Percentiles rank a stretch among this genome's conserved stretches.
Conservation (phyloP, 2,888 invertebrate species). For the Cactoblastis cactorum region DNA sequence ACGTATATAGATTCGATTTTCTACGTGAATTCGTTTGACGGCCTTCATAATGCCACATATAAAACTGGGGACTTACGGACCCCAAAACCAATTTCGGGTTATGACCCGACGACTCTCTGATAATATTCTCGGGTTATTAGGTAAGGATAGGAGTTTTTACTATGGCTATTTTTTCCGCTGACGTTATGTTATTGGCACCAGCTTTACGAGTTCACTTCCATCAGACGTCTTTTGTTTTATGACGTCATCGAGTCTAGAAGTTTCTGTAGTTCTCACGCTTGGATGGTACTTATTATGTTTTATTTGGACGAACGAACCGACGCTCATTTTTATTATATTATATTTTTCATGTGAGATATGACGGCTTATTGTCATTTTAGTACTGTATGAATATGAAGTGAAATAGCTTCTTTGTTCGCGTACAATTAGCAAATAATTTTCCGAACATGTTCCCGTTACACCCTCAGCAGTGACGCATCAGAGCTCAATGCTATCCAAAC, state of each 20-base stretch:
- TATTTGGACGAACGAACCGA: conserved; percentile 3
- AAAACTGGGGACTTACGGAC: conserved; percentile 80
- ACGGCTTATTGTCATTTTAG: too few species aligned
- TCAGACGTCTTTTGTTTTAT: conserved; percentile 62
- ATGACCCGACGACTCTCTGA: conserved; percentile 80
- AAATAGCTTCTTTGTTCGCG: too few species aligned
- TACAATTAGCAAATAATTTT: too few species aligned
- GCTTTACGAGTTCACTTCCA: conserved; percentile 62
- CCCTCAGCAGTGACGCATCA: too few species aligned
- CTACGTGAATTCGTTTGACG: conserved; percentile 81
- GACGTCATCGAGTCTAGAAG: conserved; percentile 23
- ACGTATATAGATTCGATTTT: conserved; percentile 81
- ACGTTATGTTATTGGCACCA: conserved; percentile 71
- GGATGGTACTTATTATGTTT: neutral
- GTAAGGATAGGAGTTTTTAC: conserved; percentile 79
- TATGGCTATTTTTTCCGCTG: conserved; percentile 79
- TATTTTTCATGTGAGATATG: conserved; percentile 3
- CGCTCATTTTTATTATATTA: conserved; percentile 12
- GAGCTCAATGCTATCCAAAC: too few species aligned
- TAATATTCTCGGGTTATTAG: conserved; percentile 80
- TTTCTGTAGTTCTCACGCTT: neutral
- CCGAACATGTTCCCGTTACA: too few species aligned
- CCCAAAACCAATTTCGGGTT: conserved; percentile 81
- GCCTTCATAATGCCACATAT: conserved; percentile 80
- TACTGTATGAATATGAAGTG: too few species aligned